Base-by-base conservation (phyloP, 2,888 invertebrate species). In the Eristalinus sepulchralis region DNA sequence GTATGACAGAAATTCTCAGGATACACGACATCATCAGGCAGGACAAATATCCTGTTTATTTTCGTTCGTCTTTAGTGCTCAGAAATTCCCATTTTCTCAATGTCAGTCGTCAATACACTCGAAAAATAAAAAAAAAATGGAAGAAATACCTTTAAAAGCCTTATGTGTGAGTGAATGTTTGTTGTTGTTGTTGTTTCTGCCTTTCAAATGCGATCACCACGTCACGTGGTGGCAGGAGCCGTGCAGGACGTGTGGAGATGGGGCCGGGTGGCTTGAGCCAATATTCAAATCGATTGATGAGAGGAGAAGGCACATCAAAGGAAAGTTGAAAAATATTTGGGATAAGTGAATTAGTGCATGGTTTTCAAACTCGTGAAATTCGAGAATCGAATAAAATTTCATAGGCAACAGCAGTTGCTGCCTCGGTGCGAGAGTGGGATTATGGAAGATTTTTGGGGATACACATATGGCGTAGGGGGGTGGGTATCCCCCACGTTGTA, bases 1-100 rank as follows among this genome's bases (percentile, higher is more conserved):
- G 17, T 62, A 20, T 17, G 55, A 53, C 17, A 53, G 22, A 31
- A 27, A 73, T 53, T 34, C 17, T 24, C 22, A 47, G 33, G 39
- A 13, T 68, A 79, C 27, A 27, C 62, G 63, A 64, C 72, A 68
- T 78, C 78, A 73, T 83, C 68, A 70, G 60, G 53, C 63, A 79
- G 79, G 83, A 80, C 80, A 80, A 80, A 76, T 67, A 80, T 80
- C 13, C 59, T 67, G 64, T 83, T 83, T 76, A 67, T 79, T 79
- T 78, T 63, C 11, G 57, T 31, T 66, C 36, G 60, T 75, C 73
- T 83, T 66, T 66, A 47, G 39, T 66, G 27, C 27, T 62, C 20
- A 47, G 8, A 47, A 47, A n/a, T 62, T 55, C 24, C 13, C 20
- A 5, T 47, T 36, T 36, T 39, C 55, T 67, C 20, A 60, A 31